A percentile compares a stretch with the other conserved stretches of the same genome.
Conservation (phyloP, 2,888 invertebrate genomes). For the Auanema freiburgensis region DNA sequence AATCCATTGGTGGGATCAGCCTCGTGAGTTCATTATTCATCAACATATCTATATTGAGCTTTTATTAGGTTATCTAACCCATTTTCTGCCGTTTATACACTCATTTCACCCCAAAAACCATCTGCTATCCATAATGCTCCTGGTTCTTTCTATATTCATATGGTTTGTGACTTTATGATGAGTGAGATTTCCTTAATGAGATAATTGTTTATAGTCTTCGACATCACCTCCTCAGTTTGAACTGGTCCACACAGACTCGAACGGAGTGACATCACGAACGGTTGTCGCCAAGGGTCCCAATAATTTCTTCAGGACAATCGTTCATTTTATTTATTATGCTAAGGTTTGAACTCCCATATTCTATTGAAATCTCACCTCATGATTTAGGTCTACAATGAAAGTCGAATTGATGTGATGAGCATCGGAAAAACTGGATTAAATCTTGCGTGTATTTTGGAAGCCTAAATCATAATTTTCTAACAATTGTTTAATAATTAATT, state of each 20-base stretch:
- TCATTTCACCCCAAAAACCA: constrained; percentile 34
- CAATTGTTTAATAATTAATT: neutral
- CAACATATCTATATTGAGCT: neutral
- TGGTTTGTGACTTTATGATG: constrained; percentile 21
- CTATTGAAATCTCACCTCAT: too few relatives aligned
- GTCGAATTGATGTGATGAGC: constrained; percentile 31
- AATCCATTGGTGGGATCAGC: constrained; percentile 37
- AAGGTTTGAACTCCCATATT: constrained; percentile 17
- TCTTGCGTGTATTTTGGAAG: constrained; percentile 20
- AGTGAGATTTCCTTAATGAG: neutral
- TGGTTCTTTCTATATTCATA: constrained; percentile 33
- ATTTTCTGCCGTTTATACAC: constrained; percentile 32
- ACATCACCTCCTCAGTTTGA: constrained; percentile 32
- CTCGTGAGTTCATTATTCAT: constrained; percentile 18
- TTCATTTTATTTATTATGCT: constrained; percentile 36
- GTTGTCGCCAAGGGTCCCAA: constrained; percentile 24
- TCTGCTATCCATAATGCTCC: constrained; percentile 21
- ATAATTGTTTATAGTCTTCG: constrained; percentile 21
- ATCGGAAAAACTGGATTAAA: constrained; percentile 37
- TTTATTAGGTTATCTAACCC: constrained; percentile 34
- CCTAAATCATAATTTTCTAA: neutral
- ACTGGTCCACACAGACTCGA: constrained; percentile 30
- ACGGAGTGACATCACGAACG: constrained; percentile 23
- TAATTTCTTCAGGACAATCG: constrained; percentile 37
- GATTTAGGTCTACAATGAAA: constrained; percentile 28